Conservation (phyloP, 2,113 vertebrate species). For the Dromiciops gliroides region DNA sequence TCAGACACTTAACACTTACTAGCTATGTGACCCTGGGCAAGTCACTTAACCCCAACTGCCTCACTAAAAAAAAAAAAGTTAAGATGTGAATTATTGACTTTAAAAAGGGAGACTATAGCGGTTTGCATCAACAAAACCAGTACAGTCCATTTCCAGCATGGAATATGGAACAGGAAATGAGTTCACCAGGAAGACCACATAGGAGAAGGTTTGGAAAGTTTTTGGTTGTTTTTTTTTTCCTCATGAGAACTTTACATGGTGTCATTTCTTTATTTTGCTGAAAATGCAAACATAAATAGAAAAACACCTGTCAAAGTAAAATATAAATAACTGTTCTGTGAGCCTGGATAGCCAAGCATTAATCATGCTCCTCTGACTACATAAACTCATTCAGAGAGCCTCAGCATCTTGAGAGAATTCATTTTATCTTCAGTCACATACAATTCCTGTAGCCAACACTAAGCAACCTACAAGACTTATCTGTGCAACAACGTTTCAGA, state of each 20-base stretch:
- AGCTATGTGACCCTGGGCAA: no score
- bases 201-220: background rate
- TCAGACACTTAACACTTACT: no score
- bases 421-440: background rate
- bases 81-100: background rate
- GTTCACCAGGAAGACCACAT: background rate
- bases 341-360: background rate
- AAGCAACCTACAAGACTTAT: background rate
- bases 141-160: background rate
- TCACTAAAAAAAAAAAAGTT: no score
- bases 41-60: no score
- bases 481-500: background rate
- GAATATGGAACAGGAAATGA: background rate
- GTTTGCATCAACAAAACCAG: background rate
- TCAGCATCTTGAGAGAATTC: background rate
- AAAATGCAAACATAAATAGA: background rate
- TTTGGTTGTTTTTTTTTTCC: no score
- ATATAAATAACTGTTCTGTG: background rate
- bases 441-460: background rate
- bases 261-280: background rate
- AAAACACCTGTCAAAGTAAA: background rate
- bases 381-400: background rate
- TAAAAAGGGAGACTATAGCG: background rate
- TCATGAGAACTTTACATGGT: background rate
- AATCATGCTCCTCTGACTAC: background rate